Percentiles rank a stretch among this genome's conserved stretches.
phyloP scores from a whole-genome alignment of 2,113 vertebrate species.

The Ondatra zibethicus region DNA sequence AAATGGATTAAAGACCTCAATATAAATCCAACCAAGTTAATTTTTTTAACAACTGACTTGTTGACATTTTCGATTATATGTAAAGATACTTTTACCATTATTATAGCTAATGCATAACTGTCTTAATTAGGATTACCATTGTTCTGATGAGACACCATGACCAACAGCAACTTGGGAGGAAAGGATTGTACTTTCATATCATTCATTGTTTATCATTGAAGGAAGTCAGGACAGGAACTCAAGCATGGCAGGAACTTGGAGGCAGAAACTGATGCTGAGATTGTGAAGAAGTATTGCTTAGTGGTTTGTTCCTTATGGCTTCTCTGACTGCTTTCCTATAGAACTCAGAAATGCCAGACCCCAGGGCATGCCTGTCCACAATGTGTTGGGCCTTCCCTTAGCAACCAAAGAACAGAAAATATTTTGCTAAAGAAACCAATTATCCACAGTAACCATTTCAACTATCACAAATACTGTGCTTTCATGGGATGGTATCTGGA shows the following conservation, averaged over 20 bases:
- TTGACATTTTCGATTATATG: background rate
- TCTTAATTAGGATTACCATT: background rate
- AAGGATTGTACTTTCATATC: background rate
- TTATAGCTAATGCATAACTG: background rate
- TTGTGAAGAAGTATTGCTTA: background rate
- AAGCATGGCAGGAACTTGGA: background rate
- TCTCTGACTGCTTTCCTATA: background rate
- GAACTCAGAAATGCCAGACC: background rate
- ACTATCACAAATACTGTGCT: background rate
- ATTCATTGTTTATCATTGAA: background rate
- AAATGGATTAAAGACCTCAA: no score
- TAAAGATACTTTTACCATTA: conserved; percentile 5
- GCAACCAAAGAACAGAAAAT: background rate
- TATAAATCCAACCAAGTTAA: background rate
- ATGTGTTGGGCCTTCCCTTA: background rate
- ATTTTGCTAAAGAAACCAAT: background rate
- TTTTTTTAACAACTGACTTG: conserved; percentile 35
- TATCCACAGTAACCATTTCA: background rate
- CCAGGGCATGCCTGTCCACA: fast-evolving
- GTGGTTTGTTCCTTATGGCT: background rate
- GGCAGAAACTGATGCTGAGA: background rate
- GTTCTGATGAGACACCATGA: background rate
- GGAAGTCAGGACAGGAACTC: background rate
- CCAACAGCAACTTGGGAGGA: background rate
- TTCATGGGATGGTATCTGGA: background rate